Evolutionary conservation across 2,797 vertebrate genomes (phyloP).

Genomic region (Neoniphon sammara): DNA sequence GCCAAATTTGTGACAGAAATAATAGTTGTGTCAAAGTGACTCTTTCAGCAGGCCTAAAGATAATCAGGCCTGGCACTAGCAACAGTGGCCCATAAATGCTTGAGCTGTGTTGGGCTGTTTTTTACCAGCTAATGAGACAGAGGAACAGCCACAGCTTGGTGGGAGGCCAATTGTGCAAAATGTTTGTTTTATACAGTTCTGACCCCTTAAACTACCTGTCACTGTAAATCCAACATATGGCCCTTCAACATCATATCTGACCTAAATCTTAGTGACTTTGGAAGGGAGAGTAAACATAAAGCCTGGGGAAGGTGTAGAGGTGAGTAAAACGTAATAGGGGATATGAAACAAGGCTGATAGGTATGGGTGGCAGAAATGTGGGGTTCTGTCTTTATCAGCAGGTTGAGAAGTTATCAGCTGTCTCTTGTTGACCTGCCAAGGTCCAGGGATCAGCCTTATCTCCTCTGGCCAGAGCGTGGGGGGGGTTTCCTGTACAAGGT

Average conservation of each 20-base stretch:
- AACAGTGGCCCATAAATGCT: conserved; percentile 69
- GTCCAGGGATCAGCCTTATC: conserved; percentile 88
- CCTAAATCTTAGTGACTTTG: conserved; percentile 54
- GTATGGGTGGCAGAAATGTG: conserved; percentile 40
- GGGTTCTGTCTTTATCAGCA: conserved; percentile 71
- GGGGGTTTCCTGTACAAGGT: conserved; percentile 85
- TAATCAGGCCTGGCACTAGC: conserved; percentile 75
- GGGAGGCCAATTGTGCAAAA: conserved; percentile 74
- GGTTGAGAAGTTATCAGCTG: conserved; percentile 81
- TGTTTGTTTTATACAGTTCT: conserved; percentile 72
- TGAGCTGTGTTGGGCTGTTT: conserved; percentile 29
- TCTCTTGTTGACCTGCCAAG: conserved; percentile 78
- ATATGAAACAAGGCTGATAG: conserved; percentile 26
- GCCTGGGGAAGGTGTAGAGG: conserved; percentile 13
- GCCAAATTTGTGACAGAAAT: conserved; percentile 58
- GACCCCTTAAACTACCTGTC: conserved; percentile 68
- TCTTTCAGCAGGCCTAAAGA: conserved; percentile 63
- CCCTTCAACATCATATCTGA: conserved; percentile 67
- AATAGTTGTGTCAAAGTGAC: conserved; percentile 56
- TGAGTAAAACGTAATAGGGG: conserved; percentile 17
- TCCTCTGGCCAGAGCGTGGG: conserved; percentile 83
- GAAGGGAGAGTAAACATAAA: conserved; percentile 20
- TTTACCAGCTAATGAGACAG: conserved; percentile 76
- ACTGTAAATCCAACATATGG: conserved; percentile 60
- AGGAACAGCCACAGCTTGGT: conserved; percentile 62